These are phyloP conservation scores for Aphelocoma californica DNA, from an alignment of 2,797 vertebrate species.

Conservation along the genomic window DNA sequence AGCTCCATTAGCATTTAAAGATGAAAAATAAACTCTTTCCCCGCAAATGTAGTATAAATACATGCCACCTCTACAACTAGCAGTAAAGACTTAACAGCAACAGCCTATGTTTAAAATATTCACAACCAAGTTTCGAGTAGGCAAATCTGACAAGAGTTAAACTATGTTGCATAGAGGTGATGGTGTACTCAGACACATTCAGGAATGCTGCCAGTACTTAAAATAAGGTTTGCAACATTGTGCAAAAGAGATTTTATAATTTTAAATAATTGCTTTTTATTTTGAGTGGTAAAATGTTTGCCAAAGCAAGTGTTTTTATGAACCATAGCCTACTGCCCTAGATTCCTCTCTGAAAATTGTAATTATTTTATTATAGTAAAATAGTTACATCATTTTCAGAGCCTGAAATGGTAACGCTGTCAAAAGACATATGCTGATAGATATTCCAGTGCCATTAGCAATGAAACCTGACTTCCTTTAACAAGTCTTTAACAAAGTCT, in stretches of 20 bases:
- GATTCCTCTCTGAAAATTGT: background rate
- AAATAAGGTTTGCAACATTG: background rate
- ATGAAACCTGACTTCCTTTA: background rate
- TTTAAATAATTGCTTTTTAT: constrained; percentile 16
- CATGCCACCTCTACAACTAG: background rate
- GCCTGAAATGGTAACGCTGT: background rate
- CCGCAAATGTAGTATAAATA: background rate
- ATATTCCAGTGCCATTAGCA: background rate
- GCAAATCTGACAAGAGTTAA: background rate
- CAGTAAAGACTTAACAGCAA: background rate
- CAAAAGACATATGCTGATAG: background rate
- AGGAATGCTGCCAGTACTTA: background rate
- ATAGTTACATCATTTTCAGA: constrained; percentile 10
- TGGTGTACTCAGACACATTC: background rate
- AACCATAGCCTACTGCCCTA: constrained; percentile 3
- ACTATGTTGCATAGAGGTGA: background rate
- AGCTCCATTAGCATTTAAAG: background rate
- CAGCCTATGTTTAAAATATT: background rate
- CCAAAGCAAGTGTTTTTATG: background rate
- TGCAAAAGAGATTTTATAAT: background rate
- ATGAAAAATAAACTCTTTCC: background rate
- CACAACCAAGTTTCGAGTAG: background rate
- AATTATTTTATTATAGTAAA: constrained; percentile 27
- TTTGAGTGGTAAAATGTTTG: background rate
- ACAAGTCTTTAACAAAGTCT: background rate